These are phyloP conservation scores for Brachionus rubens DNA, from an alignment of 1,140 invertebrate genomes.

Conservation along the genomic window DNA sequence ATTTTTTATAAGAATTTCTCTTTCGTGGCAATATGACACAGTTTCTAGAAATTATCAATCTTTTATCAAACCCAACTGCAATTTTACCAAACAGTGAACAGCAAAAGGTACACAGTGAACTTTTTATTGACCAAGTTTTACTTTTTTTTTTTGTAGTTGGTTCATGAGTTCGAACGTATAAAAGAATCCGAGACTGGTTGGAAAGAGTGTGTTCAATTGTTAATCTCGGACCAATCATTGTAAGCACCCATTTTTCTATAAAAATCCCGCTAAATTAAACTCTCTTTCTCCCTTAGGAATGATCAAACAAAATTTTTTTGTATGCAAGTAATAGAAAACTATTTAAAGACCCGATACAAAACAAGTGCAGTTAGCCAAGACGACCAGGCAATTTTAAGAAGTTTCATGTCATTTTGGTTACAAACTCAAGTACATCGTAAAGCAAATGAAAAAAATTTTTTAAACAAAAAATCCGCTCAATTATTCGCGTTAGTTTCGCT, in stretches of 20 bases:
- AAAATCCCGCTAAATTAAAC: background rate
- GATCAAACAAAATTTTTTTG: constrained; percentile 63
- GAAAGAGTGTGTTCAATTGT: constrained; percentile 60
- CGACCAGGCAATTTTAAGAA: constrained; percentile 48
- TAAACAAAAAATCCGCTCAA: constrained; percentile 64
- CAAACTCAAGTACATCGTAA: constrained; percentile 49
- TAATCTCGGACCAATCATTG: constrained; percentile 53
- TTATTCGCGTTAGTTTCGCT: constrained; percentile 63
- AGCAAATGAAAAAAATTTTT: constrained; percentile 53
- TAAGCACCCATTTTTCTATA: constrained; percentile 48
- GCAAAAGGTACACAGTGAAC: background rate
- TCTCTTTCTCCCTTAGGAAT: constrained; percentile 55
- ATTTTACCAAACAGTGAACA: constrained; percentile 44
- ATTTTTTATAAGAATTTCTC: too few species aligned
- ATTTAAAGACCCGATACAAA: constrained; percentile 58
- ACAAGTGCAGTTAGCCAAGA: constrained; percentile 14
- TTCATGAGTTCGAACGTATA: constrained; percentile 63
- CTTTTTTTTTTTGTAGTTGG: constrained; percentile 51
- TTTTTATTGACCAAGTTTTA: background rate
- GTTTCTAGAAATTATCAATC: constrained; percentile 31
- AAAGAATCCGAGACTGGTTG: constrained; percentile 62
- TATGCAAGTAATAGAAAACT: constrained; percentile 63
- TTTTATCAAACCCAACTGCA: constrained; percentile 44
- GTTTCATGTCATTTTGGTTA: constrained; percentile 49
- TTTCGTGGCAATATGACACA: constrained; percentile 45